Evolutionary conservation across 2,888 invertebrate genomes (phyloP).

Genomic region (Hirtodrosophila duncani): DNA sequence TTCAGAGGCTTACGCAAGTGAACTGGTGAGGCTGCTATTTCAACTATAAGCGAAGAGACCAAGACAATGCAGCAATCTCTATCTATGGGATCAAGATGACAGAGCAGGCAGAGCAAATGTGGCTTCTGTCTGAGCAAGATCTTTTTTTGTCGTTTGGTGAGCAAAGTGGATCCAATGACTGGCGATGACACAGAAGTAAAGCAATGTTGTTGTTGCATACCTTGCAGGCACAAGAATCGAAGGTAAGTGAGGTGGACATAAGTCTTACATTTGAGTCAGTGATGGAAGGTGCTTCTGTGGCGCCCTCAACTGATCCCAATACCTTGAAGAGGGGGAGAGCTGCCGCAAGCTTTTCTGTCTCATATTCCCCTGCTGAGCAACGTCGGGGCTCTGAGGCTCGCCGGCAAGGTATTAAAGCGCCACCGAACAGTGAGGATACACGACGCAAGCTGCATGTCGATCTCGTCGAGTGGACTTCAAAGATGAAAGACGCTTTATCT

Average conservation of each 20-base stretch:
- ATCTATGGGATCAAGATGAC: slow-evolving; percentile 33
- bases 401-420: slow-evolving; percentile 82
- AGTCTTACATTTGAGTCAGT: slow-evolving; percentile 77
- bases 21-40: slow-evolving; percentile 2
- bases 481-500: slow-evolving; percentile 95
- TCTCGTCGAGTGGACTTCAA: slow-evolving; percentile 88
- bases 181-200: slow-evolving; percentile 70
- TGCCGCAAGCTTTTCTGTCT: slow-evolving; percentile 75
- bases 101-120: slow-evolving; percentile 68
- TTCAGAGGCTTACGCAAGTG: slow-evolving; percentile 78
- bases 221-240: slow-evolving; percentile 70
- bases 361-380: slow-evolving; percentile 78
- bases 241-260: slow-evolving; percentile 56
- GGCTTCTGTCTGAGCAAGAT: slow-evolving; percentile 76
- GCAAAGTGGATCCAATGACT: slow-evolving; percentile 76
- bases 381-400: slow-evolving; percentile 75
- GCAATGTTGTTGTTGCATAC: slow-evolving; percentile 78
- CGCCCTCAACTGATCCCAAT: slow-evolving; percentile 44
- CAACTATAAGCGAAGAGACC: slow-evolving; percentile 44
- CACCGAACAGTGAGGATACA: slow-evolving; percentile 81
- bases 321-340: slow-evolving; percentile 52
- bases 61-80: slow-evolving; percentile 35
- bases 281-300: slow-evolving; percentile 80
- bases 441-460: slow-evolving; percentile 87
- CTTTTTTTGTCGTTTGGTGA: slow-evolving; percentile 77